These are phyloP conservation scores for Empis stercorea DNA, from an alignment of 2,888 invertebrate species.

Conservation along the genomic window DNA sequence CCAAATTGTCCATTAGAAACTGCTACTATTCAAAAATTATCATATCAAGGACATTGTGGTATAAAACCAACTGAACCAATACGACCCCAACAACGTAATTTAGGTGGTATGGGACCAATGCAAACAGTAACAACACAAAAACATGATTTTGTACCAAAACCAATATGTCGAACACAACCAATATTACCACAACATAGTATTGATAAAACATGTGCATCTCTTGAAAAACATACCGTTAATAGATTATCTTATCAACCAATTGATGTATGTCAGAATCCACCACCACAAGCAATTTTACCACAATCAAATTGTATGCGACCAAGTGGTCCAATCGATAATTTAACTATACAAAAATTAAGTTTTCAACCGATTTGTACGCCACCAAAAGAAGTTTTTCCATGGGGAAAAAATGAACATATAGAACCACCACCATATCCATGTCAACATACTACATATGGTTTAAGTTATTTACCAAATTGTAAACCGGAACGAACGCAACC, in stretches of 20 bases:
- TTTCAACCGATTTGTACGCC: slow-evolving; percentile 38
- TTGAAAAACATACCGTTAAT: slow-evolving; percentile 31
- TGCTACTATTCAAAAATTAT: slow-evolving; percentile 40
- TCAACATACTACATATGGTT: slow-evolving; percentile 26
- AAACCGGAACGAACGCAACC: slow-evolving; percentile 18
- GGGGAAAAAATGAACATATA: slow-evolving; percentile 26
- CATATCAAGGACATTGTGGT: slow-evolving; percentile 28
- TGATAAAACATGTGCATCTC: slow-evolving; percentile 18
- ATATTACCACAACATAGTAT: slow-evolving; percentile 22
- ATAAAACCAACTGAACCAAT: slow-evolving; percentile 23
- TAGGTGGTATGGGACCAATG: slow-evolving; percentile 43
- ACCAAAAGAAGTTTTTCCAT: slow-evolving; percentile 30
- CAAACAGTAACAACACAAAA: slow-evolving; percentile 59
- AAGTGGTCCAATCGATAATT: slow-evolving; percentile 24
- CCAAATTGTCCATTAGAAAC: slow-evolving; percentile 41
- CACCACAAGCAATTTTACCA: slow-evolving; percentile 25
- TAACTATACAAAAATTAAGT: slow-evolving; percentile 41
- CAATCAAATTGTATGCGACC: slow-evolving; percentile 20
- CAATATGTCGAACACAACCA: slow-evolving; percentile 30
- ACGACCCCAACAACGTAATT: slow-evolving; percentile 23
- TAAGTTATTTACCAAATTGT: slow-evolving; percentile 33
- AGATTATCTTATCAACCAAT: slow-evolving; percentile 31
- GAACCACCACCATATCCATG: slow-evolving; percentile 27
- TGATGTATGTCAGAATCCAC: slow-evolving; percentile 28
- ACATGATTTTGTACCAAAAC: slow-evolving; percentile 57